Evolutionary conservation across 2,113 vertebrate species (phyloP).

Genomic region (Anser brachyrhynchus): DNA sequence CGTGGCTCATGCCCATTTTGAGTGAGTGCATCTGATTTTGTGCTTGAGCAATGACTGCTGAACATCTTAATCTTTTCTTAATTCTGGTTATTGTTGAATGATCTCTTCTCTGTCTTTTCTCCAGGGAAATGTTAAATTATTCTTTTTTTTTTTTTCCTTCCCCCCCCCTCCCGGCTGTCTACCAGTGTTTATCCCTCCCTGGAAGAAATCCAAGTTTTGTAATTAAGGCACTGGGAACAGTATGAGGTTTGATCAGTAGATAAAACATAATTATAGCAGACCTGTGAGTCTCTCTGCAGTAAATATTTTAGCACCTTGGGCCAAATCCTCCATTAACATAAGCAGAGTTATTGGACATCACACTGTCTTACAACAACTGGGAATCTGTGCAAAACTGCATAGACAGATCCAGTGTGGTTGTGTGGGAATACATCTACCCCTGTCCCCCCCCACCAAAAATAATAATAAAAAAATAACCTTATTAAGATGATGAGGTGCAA

Average conservation of each 20-base stretch:
- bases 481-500: neutral
- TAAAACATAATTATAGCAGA: constrained; percentile 53
- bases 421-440: neutral
- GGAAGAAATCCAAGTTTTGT: constrained; percentile 49
- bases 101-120: constrained; percentile 25
- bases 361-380: neutral
- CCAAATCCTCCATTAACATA: constrained; percentile 8
- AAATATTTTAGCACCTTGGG: constrained; percentile 56
- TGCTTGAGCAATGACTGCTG: neutral
- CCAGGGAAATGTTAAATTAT: constrained; percentile 43
- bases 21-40: neutral
- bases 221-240: constrained; percentile 56
- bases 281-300: constrained; percentile 25
- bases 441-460: neutral
- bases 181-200: constrained; percentile 42
- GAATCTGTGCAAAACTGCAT: neutral
- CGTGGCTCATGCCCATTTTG: neutral
- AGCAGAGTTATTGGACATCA: constrained; percentile 17
- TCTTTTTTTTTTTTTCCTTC: neutral
- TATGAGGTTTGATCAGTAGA: constrained; percentile 50
- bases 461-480: neutral
- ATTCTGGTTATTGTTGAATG: constrained; percentile 25
- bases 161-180: constrained; percentile 1
- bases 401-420: neutral
- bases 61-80: constrained; percentile 48